Evolutionary conservation across 1,140 invertebrate species (phyloP), one percentile per base, ranked within the genome.

Genomic region (Drosophila repleta): DNA sequence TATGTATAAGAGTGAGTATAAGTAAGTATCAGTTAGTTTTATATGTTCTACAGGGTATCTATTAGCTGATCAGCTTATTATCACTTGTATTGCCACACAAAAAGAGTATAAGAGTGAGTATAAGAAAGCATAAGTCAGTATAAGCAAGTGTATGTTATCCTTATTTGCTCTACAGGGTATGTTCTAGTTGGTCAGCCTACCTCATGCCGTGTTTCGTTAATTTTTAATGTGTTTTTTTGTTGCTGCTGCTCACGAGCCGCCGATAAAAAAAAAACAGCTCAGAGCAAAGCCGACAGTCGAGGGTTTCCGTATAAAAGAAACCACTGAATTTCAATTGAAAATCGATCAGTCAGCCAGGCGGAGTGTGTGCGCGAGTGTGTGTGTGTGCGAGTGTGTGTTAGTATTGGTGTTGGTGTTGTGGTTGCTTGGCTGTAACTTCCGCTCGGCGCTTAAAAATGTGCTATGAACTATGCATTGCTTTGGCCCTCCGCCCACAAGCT

Each of bases 271-370:
- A 43, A 41, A 20, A 20, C 21, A 55, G 24, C 55, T 13, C 18
- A 55, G 35, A 65, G 29, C 32, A 46, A 32, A 60, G 65, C 29
- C 65, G 67, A 70, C 48, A 26, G 63, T 63, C 43, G 39, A 58
- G 55, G 17, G 15, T 46, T 72, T 72, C 39, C 65, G 58, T 55
- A 72, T 68, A 64, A 68, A 55, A 74, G 55, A 73, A 87, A 82
- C 71, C 78, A 75, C 70, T 82, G 82, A 85, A 87, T 82, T 87
- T 88, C 61, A 88, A 87, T 87, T 78, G 74, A 88, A 85, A 87
- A 87, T 87, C 78, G 67, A 87, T 82, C 82, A 81, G 55, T 75
- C 66, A 74, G 56, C 26, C 45, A 46, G 46, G 43, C 17, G 39
- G 32, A 0, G 8, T 7, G 29, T 29, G 29, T 29, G 29, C 7